Evolutionary conservation across 2,888 invertebrate genomes (phyloP), one percentile per base, ranked within the genome.

Genomic region (Geotrupes spiniger): DNA sequence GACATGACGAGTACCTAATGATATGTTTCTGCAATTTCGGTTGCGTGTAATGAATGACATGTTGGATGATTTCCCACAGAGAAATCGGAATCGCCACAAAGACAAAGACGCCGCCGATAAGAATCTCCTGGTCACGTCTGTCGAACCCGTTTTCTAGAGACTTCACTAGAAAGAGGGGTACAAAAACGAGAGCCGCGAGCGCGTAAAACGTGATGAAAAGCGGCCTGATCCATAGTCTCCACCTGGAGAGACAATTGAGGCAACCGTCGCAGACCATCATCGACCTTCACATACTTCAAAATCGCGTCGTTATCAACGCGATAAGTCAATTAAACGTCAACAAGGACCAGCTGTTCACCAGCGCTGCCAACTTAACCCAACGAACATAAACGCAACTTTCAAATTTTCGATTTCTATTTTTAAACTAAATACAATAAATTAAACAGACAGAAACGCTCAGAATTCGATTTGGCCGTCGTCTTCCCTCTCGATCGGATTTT

Each of bases 1-100:
- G 6, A 21, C 9, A 17, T 27, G 12, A 31, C 26, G 12, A 63
- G 63, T 72, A 89, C 86, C 95, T 85, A 59, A 96, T 93, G 53
- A 97, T 92, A 74, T 94, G 91, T 74, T 93, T 92, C 66, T 96
- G 96, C 58, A 96, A 76, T 59, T 83, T 85, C 10, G 96, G 95
- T 66, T 93, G 89, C 0, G 90, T 93, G 66, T 93, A 96, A 72
- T 95, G 88, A 46, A 94, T 86, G 68, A 95, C 84, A 74, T 97
- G 96, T 71, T 94, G 92, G 36, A 89, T 85, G 63, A 97, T 96
- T 74, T 94, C 92, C 88, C 93, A 96, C 62, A 96, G 81, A 36
- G 95, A 92, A 54, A 96, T 87, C 1, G 96, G 96, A 39, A 97
- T 76, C 0, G 95, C 90, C 47, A 94, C 77, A 55, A 93, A 79